phyloP scores from a whole-genome alignment of 2,888 invertebrate genomes.

The Odiellus spinosus region DNA sequence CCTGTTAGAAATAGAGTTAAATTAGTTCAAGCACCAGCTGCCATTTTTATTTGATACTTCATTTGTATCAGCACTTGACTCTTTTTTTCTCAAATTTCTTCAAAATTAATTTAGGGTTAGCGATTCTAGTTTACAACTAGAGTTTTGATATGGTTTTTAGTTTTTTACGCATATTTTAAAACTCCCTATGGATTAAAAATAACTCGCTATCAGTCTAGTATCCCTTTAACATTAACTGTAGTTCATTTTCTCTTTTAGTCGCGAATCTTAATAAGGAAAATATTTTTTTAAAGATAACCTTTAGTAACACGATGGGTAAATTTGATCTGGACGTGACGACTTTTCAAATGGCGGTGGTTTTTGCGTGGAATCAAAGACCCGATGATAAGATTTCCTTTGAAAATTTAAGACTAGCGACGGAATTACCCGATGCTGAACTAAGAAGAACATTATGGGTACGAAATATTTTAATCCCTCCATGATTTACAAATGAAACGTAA shows the following conservation, averaged over 20 bases:
- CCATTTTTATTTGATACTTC: too few species aligned
- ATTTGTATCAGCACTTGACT: too few species aligned
- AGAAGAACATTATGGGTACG: slow-evolving; percentile 70
- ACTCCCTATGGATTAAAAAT: not conserved
- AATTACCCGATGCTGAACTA: slow-evolving; percentile 87
- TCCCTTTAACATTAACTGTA: too few species aligned
- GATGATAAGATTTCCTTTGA: slow-evolving; percentile 88
- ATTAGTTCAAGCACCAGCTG: too few species aligned
- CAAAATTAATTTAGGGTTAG: too few species aligned
- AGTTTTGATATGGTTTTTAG: too few species aligned
- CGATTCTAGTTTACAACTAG: too few species aligned
- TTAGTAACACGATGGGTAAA: slow-evolving; percentile 74
- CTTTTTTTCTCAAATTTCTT: too few species aligned
- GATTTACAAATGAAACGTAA: too few species aligned
- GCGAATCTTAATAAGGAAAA: not conserved
- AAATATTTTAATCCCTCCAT: slow-evolving; percentile 2
- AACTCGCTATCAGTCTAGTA: not conserved
- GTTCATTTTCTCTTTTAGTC: too few species aligned
- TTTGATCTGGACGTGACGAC: slow-evolving; percentile 98
- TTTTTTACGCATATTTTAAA: too few species aligned
- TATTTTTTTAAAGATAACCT: slow-evolving; percentile 51
- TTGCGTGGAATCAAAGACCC: slow-evolving; percentile 96
- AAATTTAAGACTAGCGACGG: slow-evolving; percentile 86
- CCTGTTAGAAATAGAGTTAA: too few species aligned
- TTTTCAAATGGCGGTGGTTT: slow-evolving; percentile 98